Evolutionary conservation across 1,140 invertebrate species (phyloP).

Genomic region (Pseudomyrmex pallidus): DNA sequence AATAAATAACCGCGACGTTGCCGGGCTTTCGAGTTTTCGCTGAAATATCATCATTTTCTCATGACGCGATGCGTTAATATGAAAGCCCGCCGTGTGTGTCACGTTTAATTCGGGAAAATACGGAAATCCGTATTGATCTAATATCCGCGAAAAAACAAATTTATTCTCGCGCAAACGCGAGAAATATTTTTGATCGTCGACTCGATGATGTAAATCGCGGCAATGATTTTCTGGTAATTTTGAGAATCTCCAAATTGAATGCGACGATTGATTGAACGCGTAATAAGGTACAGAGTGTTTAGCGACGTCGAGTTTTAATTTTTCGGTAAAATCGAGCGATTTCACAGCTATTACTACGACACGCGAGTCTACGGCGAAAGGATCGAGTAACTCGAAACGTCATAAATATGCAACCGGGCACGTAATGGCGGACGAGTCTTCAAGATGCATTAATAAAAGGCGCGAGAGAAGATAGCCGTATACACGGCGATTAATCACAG

Average conservation of each 20-base stretch:
- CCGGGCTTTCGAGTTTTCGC: background rate
- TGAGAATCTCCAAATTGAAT: background rate
- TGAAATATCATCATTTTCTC: conserved; percentile 13
- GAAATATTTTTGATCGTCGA: background rate
- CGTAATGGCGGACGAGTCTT: conserved; percentile 49
- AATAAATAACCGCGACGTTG: conserved; percentile 28
- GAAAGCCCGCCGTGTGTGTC: background rate
- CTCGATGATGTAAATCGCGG: too few relatives aligned
- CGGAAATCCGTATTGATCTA: background rate
- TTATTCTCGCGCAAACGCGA: background rate
- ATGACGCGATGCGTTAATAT: background rate
- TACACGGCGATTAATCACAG: conserved; percentile 67
- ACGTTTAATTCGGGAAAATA: conserved; percentile 26
- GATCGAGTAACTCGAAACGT: conserved; percentile 54
- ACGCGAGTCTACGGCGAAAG: background rate
- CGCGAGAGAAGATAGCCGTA: conserved; percentile 10
- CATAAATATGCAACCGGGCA: conserved; percentile 29
- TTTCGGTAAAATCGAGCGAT: background rate
- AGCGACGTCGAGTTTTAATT: too few relatives aligned
- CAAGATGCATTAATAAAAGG: conserved; percentile 58
- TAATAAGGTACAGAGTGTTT: background rate
- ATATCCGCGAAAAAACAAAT: conserved; percentile 36
- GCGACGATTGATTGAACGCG: background rate
- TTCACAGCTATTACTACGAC: background rate
- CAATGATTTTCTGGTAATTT: background rate